Base-by-base conservation (phyloP, 2,888 invertebrate species). In the Microplitis manilae region DNA sequence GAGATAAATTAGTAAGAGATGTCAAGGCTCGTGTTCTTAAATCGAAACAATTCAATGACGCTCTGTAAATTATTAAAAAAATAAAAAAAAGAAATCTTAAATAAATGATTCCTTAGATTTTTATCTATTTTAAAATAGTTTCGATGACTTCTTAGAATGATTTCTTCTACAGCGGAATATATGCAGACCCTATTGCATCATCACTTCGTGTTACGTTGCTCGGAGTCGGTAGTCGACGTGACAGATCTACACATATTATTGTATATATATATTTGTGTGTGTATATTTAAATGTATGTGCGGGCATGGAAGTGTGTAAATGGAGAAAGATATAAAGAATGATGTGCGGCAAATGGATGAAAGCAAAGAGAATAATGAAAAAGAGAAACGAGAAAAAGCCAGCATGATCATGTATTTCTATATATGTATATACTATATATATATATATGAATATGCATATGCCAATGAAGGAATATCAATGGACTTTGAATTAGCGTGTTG, bases 401-500 rank as follows among this genome's bases (percentile, higher is more conserved):
- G 9, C n/a, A 59, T 59, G n/a, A 30, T 30, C 2, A 30, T 50
- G 13, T 50, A 13, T 50, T 5, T 13, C 1, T 50, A 50, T 50
- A 50, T 50, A 50, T 50, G 2, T 13, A 50, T 50, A 13, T 13
- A 20, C 1, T 50, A 50, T 50, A 9, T 9, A 50, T 13, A 50
- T 50, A 50, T 50, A 50, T 50, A 50, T 50, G 8, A 50, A 50
- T 50, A 13, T 13, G 30, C 30, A 30, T 30, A 59, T 59, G 59
- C n/a, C n/a, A 59, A 9, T 17, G 15, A 62, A 62, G 62, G 62
- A 62, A 62, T 62, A 62, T 62, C 62, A 62, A 62, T 62, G 62
- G 62, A 62, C 62, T 62, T 62, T 62, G 62, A 62, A 62, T 69
- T 69, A 41, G 41, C 69, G 8, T 70, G 13, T 61, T 70, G 13